phyloP scores from a whole-genome alignment of 2,113 vertebrate genomes.

The Limanda limanda region DNA sequence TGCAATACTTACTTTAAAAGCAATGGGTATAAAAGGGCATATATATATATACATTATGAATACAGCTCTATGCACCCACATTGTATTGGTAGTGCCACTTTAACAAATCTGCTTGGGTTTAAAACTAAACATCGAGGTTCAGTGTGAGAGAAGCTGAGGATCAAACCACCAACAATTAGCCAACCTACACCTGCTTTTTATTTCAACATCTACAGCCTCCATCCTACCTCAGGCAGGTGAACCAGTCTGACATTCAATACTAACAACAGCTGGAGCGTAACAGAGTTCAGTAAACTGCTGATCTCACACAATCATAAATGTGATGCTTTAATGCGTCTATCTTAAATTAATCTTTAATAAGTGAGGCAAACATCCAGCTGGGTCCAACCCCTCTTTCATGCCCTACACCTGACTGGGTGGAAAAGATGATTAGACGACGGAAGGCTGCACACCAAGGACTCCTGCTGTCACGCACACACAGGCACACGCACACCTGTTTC shows the following conservation, averaged over 20 bases:
- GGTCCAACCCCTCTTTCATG: not conserved
- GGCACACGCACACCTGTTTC: not conserved
- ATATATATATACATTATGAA: too few species aligned
- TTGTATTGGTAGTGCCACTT: not conserved
- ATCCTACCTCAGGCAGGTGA: not conserved
- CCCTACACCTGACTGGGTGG: not conserved
- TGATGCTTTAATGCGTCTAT: not conserved
- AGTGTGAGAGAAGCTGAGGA: not conserved
- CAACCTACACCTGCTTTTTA: not conserved
- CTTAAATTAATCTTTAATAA: not conserved
- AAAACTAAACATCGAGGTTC: not conserved
- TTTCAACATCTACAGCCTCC: not conserved
- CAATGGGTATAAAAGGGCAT: too few species aligned
- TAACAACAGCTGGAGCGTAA: not conserved
- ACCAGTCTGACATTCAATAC: not conserved
- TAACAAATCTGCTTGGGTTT: not conserved
- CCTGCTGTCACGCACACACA: not conserved
- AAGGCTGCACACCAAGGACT: not conserved
- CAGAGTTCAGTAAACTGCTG: not conserved
- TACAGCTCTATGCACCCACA: not conserved
- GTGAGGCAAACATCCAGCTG: not conserved
- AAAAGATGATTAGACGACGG: not conserved
- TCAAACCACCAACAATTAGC: not conserved
- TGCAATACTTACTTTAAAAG: too few species aligned
- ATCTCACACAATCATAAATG: not conserved